Evolutionary conservation across 2,888 invertebrate species (phyloP).

Genomic region (Nephrotoma guestfalica): DNA sequence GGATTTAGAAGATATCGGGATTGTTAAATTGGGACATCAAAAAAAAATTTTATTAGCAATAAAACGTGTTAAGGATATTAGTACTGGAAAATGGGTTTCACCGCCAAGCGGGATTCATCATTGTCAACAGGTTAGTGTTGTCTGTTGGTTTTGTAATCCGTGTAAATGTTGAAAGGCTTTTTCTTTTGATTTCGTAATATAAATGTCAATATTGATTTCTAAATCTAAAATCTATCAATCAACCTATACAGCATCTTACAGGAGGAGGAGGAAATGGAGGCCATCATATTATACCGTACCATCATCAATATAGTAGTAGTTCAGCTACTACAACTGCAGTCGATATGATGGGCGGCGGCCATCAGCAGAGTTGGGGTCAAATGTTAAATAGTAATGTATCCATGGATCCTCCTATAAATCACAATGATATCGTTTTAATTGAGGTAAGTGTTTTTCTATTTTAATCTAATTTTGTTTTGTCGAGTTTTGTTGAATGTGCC

Average conservation of each 20-base stretch:
- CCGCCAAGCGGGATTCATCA: conserved; percentile 33
- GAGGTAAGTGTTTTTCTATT: conserved; percentile 22
- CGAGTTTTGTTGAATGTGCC: not conserved
- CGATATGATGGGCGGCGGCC: conserved; percentile 22
- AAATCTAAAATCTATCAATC: not conserved
- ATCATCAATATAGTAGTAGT: not conserved
- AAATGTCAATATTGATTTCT: not conserved
- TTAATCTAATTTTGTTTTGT: not conserved
- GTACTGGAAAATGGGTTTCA: conserved; percentile 60
- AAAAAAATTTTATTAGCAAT: conserved; percentile 96
- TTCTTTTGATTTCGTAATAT: not conserved
- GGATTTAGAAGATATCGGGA: conserved; percentile 95
- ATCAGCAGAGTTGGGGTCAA: conserved; percentile 24
- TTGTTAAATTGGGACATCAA: conserved; percentile 89
- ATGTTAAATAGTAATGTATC: conserved; percentile 6
- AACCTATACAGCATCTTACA: not conserved
- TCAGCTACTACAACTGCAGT: conserved; percentile 23
- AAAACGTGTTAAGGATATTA: conserved; percentile 87
- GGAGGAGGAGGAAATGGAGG: not conserved
- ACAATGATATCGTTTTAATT: conserved; percentile 32
- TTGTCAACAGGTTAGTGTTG: conserved; percentile 15
- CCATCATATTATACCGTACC: not conserved
- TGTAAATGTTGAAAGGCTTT: not conserved
- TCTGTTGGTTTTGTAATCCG: not conserved
- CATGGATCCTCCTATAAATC: conserved; percentile 27